Conservation (phyloP, 1,140 invertebrate species). For the Drosophila rufa region DNA sequence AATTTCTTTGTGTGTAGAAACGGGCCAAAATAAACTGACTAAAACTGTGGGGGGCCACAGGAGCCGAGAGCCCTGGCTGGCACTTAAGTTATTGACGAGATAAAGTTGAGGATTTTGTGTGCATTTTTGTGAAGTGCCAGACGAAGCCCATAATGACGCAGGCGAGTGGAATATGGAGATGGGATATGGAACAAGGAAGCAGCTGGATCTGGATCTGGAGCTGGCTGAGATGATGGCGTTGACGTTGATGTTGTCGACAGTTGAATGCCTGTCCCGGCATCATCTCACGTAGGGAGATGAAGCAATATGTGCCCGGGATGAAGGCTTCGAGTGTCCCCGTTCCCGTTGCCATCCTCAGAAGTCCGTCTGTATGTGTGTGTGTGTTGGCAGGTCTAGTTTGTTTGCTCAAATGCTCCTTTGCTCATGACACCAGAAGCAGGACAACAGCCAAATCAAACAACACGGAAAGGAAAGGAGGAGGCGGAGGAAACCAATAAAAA, state of each 20-base stretch:
- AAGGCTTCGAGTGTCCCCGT: slow-evolving; percentile 21
- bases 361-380: slow-evolving; percentile 13
- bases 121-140: slow-evolving; percentile 81
- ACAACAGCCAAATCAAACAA: slow-evolving; percentile 54
- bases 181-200: slow-evolving; percentile 5
- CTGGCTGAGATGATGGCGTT: slow-evolving; percentile 47
- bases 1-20: slow-evolving; percentile 13
- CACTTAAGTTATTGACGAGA: slow-evolving; percentile 81
- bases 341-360: background rate
- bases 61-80: slow-evolving; percentile 33
- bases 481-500: slow-evolving; percentile 76
- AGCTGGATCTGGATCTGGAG: slow-evolving; percentile 12
- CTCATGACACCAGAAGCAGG: slow-evolving; percentile 75
- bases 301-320: slow-evolving; percentile 48
- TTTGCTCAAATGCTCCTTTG: slow-evolving; percentile 81
- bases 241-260: slow-evolving; percentile 52
- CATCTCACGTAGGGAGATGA: slow-evolving; percentile 48
- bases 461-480: slow-evolving; percentile 23
- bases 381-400: slow-evolving; percentile 77
- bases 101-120: slow-evolving; percentile 83
- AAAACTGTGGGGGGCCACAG: slow-evolving; percentile 24
- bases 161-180: slow-evolving; percentile 32
- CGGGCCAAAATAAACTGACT: slow-evolving; percentile 25
- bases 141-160: slow-evolving; percentile 74
- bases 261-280: slow-evolving; percentile 42